Evolutionary conservation across 2,113 vertebrate species (phyloP).

Genomic region (Megalops atlanticus): DNA sequence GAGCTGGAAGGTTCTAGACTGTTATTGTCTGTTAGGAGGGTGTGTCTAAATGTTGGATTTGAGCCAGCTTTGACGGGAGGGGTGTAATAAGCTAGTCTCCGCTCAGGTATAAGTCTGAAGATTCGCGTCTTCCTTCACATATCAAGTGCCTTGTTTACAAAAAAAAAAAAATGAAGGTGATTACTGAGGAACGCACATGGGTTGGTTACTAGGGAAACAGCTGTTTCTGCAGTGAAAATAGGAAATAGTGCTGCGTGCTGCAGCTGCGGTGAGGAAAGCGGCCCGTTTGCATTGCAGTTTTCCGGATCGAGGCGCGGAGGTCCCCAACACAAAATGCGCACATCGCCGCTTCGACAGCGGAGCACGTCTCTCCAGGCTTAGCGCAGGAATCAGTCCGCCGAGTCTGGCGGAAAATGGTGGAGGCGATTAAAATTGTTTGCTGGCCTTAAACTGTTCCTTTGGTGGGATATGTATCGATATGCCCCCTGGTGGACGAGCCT

Average conservation of each 20-base stretch:
- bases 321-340: background rate
- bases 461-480: background rate
- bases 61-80: background rate
- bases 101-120: background rate
- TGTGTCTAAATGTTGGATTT: slow-evolving; percentile 9
- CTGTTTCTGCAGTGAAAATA: slow-evolving; percentile 10
- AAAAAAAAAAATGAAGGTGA: background rate
- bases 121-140: background rate
- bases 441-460: background rate
- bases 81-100: background rate
- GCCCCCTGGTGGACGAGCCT: slow-evolving; percentile 27
- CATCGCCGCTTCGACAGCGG: background rate
- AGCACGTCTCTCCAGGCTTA: background rate
- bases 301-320: background rate
- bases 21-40: background rate
- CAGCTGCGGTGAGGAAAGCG: background rate
- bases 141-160: background rate
- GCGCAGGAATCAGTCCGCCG: background rate
- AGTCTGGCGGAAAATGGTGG: slow-evolving; percentile 19
- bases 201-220: slow-evolving; percentile 30
- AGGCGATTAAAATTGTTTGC: background rate
- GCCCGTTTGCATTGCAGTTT: background rate
- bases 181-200: background rate
- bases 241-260: background rate
- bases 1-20: slow-evolving; percentile 4